Conservation (phyloP, 2,797 vertebrate species). For the Gallinago solitaria region DNA sequence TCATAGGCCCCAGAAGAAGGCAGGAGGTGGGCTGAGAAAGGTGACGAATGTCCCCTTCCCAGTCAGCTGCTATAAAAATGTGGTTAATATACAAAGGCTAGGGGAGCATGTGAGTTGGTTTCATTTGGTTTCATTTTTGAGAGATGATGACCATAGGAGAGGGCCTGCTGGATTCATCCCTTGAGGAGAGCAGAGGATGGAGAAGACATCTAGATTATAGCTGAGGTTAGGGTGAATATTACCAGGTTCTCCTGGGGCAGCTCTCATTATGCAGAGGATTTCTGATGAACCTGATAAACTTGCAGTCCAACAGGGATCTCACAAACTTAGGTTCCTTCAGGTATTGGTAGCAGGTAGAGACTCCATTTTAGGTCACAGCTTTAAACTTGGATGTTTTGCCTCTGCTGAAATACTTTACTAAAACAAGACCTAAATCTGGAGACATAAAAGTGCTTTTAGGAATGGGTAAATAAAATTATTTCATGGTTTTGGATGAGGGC, state of each 20-base stretch:
- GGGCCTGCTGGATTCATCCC: background rate
- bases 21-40: background rate
- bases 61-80: background rate
- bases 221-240: background rate
- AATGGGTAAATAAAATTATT: background rate
- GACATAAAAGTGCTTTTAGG: background rate
- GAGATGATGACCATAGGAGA: background rate
- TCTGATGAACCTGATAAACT: background rate
- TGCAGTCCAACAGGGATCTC: background rate
- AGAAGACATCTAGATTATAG: background rate
- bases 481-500: background rate
- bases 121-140: background rate
- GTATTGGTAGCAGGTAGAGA: background rate
- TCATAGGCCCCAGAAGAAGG: background rate
- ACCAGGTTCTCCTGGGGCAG: background rate
- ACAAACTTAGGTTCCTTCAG: background rate
- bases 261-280: background rate
- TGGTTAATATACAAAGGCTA: background rate
- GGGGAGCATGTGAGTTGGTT: background rate
- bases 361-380: background rate
- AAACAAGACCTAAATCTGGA: background rate
- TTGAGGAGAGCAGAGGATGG: background rate
- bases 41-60: background rate
- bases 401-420: background rate
- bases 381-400: background rate